Percentiles rank a stretch among this genome's conserved stretches.
phyloP scores from a whole-genome alignment of 2,113 vertebrate species.

The Centropus unirufus region DNA sequence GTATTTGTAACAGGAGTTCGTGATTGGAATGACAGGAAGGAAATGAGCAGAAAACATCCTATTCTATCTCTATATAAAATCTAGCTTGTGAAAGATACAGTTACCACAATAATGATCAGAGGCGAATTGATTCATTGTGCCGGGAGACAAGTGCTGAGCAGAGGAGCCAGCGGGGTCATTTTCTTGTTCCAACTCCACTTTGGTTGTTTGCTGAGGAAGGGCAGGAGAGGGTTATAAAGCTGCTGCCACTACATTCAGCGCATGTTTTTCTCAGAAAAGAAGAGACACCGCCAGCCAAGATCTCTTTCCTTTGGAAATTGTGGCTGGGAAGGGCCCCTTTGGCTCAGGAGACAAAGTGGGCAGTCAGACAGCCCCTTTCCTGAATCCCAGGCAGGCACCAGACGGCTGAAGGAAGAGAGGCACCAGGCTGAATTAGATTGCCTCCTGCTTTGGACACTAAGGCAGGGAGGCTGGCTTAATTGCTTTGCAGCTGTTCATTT shows the following conservation, averaged over 20 bases:
- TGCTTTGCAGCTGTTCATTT: conserved; percentile 68
- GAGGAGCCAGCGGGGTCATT: conserved; percentile 1
- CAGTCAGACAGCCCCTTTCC: conserved; percentile 71
- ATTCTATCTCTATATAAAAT: conserved; percentile 58
- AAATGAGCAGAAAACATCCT: conserved; percentile 50
- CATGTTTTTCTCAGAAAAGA: conserved; percentile 55
- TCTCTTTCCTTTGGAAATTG: conserved; percentile 68
- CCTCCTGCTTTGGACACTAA: conserved; percentile 58
- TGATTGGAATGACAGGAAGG: conserved; percentile 65
- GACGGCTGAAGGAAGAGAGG: conserved; percentile 74
- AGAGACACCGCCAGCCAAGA: conserved; percentile 56
- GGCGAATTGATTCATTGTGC: conserved; percentile 52
- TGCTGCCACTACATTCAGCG: conserved; percentile 28
- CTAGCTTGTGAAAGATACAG: conserved; percentile 54
- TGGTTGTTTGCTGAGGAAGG: conserved; percentile 64
- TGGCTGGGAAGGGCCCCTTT: conserved; percentile 66
- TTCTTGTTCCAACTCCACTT: conserved; percentile 34
- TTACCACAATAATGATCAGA: conserved; percentile 41
- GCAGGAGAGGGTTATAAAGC: conserved; percentile 55
- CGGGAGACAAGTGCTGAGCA: conserved; percentile 21
- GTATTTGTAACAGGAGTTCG: conserved; percentile 50
- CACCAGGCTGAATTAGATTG: conserved; percentile 75
- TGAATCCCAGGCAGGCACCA: conserved; percentile 72
- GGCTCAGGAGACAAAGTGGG: conserved; percentile 65
- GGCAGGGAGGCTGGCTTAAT: conserved; percentile 59